Conservation (phyloP, 1,140 invertebrate species). For the Drosophila arizonae region DNA sequence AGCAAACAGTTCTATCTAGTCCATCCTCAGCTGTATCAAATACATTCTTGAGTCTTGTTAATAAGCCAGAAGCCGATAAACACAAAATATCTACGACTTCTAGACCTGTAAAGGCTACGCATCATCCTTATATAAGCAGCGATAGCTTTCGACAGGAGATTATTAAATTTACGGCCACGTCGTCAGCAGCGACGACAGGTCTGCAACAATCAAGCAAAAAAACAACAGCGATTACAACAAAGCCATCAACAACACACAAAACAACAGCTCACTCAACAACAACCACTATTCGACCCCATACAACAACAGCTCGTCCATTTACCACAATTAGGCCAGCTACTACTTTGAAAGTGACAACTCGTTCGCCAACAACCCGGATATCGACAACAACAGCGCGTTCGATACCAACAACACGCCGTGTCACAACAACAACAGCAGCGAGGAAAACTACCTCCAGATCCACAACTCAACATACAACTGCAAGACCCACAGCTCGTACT, state of each 20-base stretch:
- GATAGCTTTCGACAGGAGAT: slow-evolving; percentile 67
- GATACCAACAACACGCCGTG: not conserved
- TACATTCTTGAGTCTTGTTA: slow-evolving; percentile 46
- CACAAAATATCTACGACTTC: slow-evolving; percentile 18
- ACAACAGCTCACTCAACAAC: slow-evolving; percentile 16
- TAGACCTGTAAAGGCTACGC: slow-evolving; percentile 11
- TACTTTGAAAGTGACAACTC: not conserved
- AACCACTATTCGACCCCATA: slow-evolving; percentile 2
- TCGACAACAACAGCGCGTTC: not conserved
- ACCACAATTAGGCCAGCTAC: not conserved
- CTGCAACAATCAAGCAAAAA: not conserved
- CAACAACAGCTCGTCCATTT: slow-evolving; percentile 16
- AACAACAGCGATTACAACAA: slow-evolving; percentile 6
- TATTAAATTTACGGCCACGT: slow-evolving; percentile 64
- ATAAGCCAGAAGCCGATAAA: slow-evolving; percentile 29
- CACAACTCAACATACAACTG: slow-evolving; percentile 5
- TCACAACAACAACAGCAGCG: slow-evolving; percentile 12
- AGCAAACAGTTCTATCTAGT: not conserved
- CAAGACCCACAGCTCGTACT: slow-evolving; percentile 3
- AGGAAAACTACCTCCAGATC: slow-evolving; percentile 14
- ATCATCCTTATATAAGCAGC: slow-evolving; percentile 56
- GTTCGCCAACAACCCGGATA: not conserved
- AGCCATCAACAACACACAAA: slow-evolving; percentile 5
- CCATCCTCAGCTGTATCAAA: slow-evolving; percentile 31
- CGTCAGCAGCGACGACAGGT: slow-evolving; percentile 17